Base-by-base conservation (phyloP, 1,140 invertebrate species). In the Drosophila ercepeae region DNA sequence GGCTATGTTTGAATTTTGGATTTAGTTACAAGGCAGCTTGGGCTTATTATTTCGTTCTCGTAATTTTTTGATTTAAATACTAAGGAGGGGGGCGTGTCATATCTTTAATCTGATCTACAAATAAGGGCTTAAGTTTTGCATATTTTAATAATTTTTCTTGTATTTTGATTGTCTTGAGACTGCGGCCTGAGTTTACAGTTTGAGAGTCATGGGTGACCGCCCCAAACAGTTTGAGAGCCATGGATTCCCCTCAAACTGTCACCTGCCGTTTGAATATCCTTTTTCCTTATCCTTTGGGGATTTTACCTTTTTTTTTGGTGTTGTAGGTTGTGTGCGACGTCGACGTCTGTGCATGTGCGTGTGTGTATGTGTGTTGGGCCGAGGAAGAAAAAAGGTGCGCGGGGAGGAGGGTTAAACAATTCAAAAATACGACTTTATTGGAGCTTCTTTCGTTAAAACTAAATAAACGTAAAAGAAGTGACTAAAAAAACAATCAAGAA, bases 1-100 rank as follows among this genome's bases (percentile, higher is more conserved):
- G 69, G 54, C 63, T 50, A 61, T 61, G 52, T 58, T 78, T 60
- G 61, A 79, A 86, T 86, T 86, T 86, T 81, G 76, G 78, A 83
- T 83, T 82, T 83, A 54, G 63, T 82, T 82, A 70, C 51, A 82
- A 82, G 78, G 81, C 81, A 86, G 81, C 81, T 88, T 69, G 82
- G 82, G 63, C 69, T 73, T 57, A 63, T 49, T 32, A n/a, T 60
- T 84, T 70, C 45, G 54, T 34, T 59, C 29, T 50, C 13, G 8
- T 45, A 46, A 25, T 42, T 39, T 48, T 61, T 39, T 13, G 13
- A 14, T 7, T 16, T 18, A 6, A 16, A 19, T 42, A 9, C 46
- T 41, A 60, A 32, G 42, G 18, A 39, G 29, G 14, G 45, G 14
- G 16, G 23, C 48, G 69, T 54, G 70, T 53, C 70, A 3, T 32